phyloP scores from a whole-genome alignment of 2,113 vertebrate genomes.

The Cyprinus carpio region DNA sequence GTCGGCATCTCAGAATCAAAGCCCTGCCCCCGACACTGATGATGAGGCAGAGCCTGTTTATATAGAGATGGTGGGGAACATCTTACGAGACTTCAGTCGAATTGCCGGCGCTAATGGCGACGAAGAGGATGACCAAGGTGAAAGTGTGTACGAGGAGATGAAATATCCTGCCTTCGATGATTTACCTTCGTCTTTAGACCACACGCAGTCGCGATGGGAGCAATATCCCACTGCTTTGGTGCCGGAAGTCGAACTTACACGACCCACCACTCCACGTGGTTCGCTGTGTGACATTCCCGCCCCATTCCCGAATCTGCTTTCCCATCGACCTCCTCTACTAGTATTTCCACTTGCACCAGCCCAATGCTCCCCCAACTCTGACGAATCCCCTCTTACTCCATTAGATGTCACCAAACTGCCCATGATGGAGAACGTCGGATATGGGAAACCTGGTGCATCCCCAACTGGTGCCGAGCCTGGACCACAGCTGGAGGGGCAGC shows the following conservation, averaged over 20 bases:
- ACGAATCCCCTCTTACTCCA: slow-evolving; percentile 94
- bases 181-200: slow-evolving; percentile 74
- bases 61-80: slow-evolving; percentile 98
- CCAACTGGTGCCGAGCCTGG: slow-evolving; percentile 52
- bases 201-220: slow-evolving; percentile 69
- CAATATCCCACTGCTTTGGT: slow-evolving; percentile 60
- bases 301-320: slow-evolving; percentile 93
- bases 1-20: slow-evolving; percentile 80
- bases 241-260: slow-evolving; percentile 45
- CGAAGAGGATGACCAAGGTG: slow-evolving; percentile 86
- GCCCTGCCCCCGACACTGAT: slow-evolving; percentile 78
- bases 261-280: slow-evolving; percentile 76
- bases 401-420: slow-evolving; percentile 91
- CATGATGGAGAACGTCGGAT: slow-evolving; percentile 83
- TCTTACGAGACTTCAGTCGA: slow-evolving; percentile 83
- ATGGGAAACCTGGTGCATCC: slow-evolving; percentile 81
- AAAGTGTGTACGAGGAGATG: slow-evolving; percentile 98
- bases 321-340: slow-evolving; percentile 88
- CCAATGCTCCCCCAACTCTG: slow-evolving; percentile 94
- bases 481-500: slow-evolving; percentile 39
- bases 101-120: slow-evolving; percentile 43
- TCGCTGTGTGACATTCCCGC: slow-evolving; percentile 90
- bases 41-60: slow-evolving; percentile 95
- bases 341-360: slow-evolving; percentile 91
- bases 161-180: slow-evolving; percentile 91